Percentiles rank a stretch among this genome's conserved stretches.
Conservation (phyloP, 2,797 vertebrate species). For the Linurgus olivaceus region DNA sequence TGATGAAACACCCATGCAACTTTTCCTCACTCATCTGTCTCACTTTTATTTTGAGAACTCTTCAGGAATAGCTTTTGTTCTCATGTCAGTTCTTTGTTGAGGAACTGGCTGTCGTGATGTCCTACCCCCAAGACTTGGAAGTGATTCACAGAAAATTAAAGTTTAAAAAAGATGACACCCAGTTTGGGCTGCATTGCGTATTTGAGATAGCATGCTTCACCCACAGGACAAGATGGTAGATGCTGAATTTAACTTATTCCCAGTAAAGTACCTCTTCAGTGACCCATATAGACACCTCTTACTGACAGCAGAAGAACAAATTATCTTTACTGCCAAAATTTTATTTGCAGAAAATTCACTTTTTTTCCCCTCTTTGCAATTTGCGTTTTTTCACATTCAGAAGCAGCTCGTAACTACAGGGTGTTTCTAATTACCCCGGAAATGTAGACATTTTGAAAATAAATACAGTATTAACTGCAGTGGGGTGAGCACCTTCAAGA, state of each 20-base stretch:
- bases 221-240: conserved; percentile 61
- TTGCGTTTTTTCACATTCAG: not conserved
- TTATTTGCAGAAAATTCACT: conserved; percentile 13
- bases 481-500: not conserved
- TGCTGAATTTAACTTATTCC: conserved; percentile 64
- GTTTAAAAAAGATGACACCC: conserved; percentile 57
- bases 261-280: conserved; percentile 31
- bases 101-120: conserved; percentile 39
- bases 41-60: conserved; percentile 56
- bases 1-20: conserved; percentile 35
- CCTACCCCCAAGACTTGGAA: conserved; percentile 36
- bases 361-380: not conserved
- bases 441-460: not conserved
- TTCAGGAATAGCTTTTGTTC: conserved; percentile 65
- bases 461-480: not conserved
- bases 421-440: conserved; percentile 20
- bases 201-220: conserved; percentile 50
- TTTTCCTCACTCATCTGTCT: conserved; percentile 46
- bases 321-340: not conserved
- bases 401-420: not conserved
- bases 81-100: conserved; percentile 60
- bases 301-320: conserved; percentile 38
- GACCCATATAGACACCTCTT: conserved; percentile 58
- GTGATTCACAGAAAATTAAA: conserved; percentile 42
- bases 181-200: conserved; percentile 38